Percentiles rank a stretch among this genome's conserved stretches.
These are phyloP conservation scores for Neodiprion fabricii DNA, from an alignment of 1,140 invertebrate species.

Conservation along the genomic window DNA sequence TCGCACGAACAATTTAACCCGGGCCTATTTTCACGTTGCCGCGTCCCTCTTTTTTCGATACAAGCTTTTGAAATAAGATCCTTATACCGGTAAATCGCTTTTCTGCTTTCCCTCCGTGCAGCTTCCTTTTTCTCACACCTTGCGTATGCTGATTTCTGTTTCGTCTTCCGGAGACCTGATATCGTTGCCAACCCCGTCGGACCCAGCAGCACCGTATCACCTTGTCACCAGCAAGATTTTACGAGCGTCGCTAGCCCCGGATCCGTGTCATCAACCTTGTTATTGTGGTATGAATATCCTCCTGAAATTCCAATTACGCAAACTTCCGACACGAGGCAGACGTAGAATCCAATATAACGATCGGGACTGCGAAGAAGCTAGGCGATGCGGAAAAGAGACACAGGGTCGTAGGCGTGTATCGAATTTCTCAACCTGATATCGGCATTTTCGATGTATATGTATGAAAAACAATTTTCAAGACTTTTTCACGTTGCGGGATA, in stretches of 20 bases:
- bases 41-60: constrained; percentile 23
- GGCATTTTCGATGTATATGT: too few relatives aligned
- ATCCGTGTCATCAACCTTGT: constrained; percentile 48
- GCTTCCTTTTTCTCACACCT: constrained; percentile 12
- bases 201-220: not conserved
- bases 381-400: too few relatives aligned
- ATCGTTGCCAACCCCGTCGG: not conserved
- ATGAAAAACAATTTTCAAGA: too few relatives aligned
- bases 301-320: constrained; percentile 38
- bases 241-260: constrained; percentile 24
- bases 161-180: constrained; percentile 10
- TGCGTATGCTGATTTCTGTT: constrained; percentile 26
- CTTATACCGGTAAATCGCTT: constrained; percentile 10
- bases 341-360: constrained; percentile 23
- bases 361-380: not conserved
- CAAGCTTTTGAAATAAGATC: constrained; percentile 9
- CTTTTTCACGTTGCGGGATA: too few relatives aligned
- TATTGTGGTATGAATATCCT: constrained; percentile 47
- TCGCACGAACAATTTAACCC: constrained; percentile 54
- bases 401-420: too few relatives aligned
- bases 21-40: constrained; percentile 24
- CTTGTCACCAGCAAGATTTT: not conserved
- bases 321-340: constrained; percentile 15
- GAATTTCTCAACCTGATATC: too few relatives aligned
- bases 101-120: constrained; percentile 27